Conservation (phyloP, 1,140 invertebrate species). For the Colletes gigas region DNA sequence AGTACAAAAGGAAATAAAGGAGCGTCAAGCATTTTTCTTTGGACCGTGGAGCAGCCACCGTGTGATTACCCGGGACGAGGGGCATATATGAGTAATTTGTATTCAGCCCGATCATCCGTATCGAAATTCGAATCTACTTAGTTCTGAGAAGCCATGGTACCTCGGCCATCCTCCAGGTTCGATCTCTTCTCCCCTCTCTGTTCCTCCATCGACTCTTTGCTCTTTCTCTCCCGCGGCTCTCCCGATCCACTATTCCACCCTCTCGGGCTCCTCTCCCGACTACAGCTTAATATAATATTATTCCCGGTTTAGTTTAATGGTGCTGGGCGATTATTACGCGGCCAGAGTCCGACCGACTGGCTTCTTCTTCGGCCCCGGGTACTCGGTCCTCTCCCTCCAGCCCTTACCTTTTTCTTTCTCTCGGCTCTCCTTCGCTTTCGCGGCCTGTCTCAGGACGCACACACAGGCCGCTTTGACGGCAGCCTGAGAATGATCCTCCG, state of each 20-base stretch:
- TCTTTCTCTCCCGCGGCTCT: conserved; percentile 53
- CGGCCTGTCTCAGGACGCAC: background rate
- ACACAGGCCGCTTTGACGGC: conserved; percentile 23
- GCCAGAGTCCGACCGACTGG: conserved; percentile 67
- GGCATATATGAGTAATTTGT: conserved; percentile 82
- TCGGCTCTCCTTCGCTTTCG: conserved; percentile 21
- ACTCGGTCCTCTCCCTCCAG: conserved; percentile 37
- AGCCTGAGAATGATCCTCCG: conserved; percentile 42
- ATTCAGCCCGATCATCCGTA: conserved; percentile 82
- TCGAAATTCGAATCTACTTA: conserved; percentile 83
- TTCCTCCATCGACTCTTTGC: conserved; percentile 21
- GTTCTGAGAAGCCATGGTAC: conserved; percentile 78
- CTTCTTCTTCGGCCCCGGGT: conserved; percentile 67
- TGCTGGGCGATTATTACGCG: conserved; percentile 81
- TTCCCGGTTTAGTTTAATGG: conserved; percentile 82
- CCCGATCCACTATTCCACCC: conserved; percentile 63
- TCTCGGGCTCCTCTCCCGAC: conserved; percentile 60
- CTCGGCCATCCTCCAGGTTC: conserved; percentile 59
- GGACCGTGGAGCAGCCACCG: conserved; percentile 78
- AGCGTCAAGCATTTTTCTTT: conserved; percentile 74
- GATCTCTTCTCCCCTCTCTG: conserved; percentile 54
- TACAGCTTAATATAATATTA: conserved; percentile 81
- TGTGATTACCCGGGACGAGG: conserved; percentile 78
- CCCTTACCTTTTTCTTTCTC: conserved; percentile 45
- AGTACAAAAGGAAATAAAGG: conserved; percentile 62